Evolutionary conservation across 2,888 invertebrate species (phyloP).

Genomic region (Spilarctia lutea): DNA sequence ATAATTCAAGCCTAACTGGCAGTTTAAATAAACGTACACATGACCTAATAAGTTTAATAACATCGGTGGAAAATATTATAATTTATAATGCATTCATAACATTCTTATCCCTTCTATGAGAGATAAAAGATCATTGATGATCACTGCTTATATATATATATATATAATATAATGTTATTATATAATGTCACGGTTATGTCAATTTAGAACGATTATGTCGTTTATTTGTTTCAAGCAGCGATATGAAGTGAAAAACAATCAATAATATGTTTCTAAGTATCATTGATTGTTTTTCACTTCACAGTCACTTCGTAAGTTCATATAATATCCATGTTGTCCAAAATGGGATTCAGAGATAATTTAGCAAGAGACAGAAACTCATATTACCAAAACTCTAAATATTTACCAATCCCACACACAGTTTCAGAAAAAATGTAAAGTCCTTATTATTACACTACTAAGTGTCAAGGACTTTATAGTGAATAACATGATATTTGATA

Average conservation of each 20-base stretch:
- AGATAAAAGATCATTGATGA: not conserved
- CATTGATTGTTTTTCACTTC: no score
- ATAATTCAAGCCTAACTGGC: slow-evolving; percentile 43
- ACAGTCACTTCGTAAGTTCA: not conserved
- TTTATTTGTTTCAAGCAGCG: not conserved
- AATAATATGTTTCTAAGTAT: not conserved
- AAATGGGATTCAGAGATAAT: not conserved
- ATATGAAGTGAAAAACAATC: not conserved
- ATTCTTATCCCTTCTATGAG: not conserved
- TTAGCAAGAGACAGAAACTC: not conserved
- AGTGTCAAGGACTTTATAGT: not conserved
- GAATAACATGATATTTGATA: not conserved
- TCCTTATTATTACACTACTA: not conserved
- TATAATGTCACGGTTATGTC: not conserved
- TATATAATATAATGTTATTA: no score
- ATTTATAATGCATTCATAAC: not conserved
- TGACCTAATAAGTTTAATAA: slow-evolving; percentile 7
- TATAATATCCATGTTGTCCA: not conserved
- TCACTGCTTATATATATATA: not conserved
- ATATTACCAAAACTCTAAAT: not conserved
- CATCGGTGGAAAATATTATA: not conserved
- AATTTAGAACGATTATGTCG: not conserved
- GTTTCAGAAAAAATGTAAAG: not conserved
- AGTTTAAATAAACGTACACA: slow-evolving; percentile 27
- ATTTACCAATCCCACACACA: not conserved